Evolutionary conservation across 1,140 invertebrate species (phyloP).

Genomic region (Calephelis nemesis): DNA sequence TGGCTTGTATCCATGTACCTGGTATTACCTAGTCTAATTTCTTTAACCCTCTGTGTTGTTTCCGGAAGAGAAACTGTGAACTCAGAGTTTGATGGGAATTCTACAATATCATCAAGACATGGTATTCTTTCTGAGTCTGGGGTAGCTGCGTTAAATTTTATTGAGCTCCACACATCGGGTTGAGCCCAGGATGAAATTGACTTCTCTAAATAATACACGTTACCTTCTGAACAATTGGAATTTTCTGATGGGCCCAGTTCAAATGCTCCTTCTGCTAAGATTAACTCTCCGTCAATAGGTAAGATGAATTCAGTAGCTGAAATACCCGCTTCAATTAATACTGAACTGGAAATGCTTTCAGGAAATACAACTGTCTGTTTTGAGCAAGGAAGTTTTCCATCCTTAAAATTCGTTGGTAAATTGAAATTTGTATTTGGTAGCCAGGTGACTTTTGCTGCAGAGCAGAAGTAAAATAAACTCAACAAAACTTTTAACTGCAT

Average conservation of each 20-base stretch:
- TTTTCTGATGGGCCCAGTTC: slow-evolving; percentile 44
- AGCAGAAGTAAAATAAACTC: slow-evolving; percentile 37
- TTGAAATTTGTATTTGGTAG: slow-evolving; percentile 58
- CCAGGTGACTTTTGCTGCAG: slow-evolving; percentile 51
- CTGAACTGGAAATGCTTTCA: slow-evolving; percentile 37
- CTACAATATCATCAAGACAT: slow-evolving; percentile 56
- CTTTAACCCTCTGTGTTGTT: slow-evolving; percentile 37
- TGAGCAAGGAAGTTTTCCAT: slow-evolving; percentile 56
- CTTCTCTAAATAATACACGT: slow-evolving; percentile 50
- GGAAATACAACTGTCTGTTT: slow-evolving; percentile 63
- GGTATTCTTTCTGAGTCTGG: slow-evolving; percentile 64
- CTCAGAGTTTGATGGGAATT: slow-evolving; percentile 44
- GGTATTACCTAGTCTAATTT: slow-evolving; percentile 36
- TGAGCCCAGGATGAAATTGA: slow-evolving; percentile 45
- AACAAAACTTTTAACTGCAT: slow-evolving; percentile 47
- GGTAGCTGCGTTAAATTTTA: slow-evolving; percentile 62
- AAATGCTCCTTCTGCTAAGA: slow-evolving; percentile 45
- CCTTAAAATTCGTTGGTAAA: slow-evolving; percentile 54
- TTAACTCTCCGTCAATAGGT: slow-evolving; percentile 54
- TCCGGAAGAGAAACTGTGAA: slow-evolving; percentile 47
- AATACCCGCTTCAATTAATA: slow-evolving; percentile 43
- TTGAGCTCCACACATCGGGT: slow-evolving; percentile 60
- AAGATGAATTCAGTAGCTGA: slow-evolving; percentile 48
- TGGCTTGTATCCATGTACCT: slow-evolving; percentile 26
- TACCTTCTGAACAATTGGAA: slow-evolving; percentile 46